These are phyloP conservation scores for Drosophila mercatorum DNA, from an alignment of 2,888 invertebrate species.

Conservation along the genomic window DNA sequence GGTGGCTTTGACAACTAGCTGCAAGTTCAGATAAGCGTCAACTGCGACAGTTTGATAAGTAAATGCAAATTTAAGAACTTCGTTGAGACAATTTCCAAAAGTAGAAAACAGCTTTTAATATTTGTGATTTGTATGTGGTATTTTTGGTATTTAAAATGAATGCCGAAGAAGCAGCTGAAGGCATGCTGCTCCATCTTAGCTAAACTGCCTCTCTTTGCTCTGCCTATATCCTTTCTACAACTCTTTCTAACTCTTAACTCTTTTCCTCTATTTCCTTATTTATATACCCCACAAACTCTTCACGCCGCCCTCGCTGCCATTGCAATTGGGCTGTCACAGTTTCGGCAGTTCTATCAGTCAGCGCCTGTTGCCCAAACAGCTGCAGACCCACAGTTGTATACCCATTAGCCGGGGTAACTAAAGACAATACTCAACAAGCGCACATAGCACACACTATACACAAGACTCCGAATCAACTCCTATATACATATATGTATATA, in stretches of 20 bases:
- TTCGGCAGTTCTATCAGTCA: slow-evolving; percentile 69
- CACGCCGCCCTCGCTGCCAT: slow-evolving; percentile 22
- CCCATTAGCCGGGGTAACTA: slow-evolving; percentile 1
- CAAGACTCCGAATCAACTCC: not conserved
- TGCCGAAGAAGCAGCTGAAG: too few relatives aligned
- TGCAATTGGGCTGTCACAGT: slow-evolving; percentile 59
- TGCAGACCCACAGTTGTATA: not conserved
- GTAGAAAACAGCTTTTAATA: too few relatives aligned
- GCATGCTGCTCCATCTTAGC: too few relatives aligned
- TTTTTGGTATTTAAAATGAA: too few relatives aligned
- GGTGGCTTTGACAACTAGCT: slow-evolving; percentile 27
- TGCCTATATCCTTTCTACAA: too few relatives aligned
- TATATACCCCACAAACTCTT: slow-evolving; percentile 9
- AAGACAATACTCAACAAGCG: not conserved
- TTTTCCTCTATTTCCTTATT: too few relatives aligned
- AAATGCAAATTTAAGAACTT: slow-evolving; percentile 12
- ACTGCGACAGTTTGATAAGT: not conserved
- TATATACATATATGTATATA: not conserved
- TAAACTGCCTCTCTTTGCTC: too few relatives aligned
- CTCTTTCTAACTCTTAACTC: too few relatives aligned
- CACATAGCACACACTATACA: not conserved
- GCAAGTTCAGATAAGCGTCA: not conserved
- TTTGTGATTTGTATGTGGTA: too few relatives aligned
- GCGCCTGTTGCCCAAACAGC: slow-evolving; percentile 44
- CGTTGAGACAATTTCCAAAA: not conserved